Conservation (phyloP, 2,113 vertebrate genomes). For the Labeo catla region DNA sequence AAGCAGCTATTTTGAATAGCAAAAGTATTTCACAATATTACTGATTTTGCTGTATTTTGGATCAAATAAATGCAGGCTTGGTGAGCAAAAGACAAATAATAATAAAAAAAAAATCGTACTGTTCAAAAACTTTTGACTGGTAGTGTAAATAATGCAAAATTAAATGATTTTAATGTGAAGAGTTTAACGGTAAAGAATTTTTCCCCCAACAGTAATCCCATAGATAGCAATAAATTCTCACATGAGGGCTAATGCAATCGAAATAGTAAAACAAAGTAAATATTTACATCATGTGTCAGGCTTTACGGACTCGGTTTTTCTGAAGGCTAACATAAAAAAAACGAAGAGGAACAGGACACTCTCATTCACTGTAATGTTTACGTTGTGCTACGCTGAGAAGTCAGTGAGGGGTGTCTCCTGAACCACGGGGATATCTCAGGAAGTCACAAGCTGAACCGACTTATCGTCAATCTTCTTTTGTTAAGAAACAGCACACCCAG, state of each 20-base stretch:
- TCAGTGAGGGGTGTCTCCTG: slow-evolving; percentile 43
- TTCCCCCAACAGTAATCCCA: background rate
- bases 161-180: background rate
- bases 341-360: slow-evolving; percentile 8
- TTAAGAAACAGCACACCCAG: slow-evolving; percentile 46
- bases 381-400: slow-evolving; percentile 47
- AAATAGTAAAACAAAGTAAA: slow-evolving; percentile 27
- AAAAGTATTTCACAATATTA: too few species aligned
- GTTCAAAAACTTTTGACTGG: background rate
- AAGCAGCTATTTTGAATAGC: too few species aligned
- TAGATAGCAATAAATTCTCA: background rate
- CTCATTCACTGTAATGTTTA: slow-evolving; percentile 45
- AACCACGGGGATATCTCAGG: slow-evolving; percentile 25
- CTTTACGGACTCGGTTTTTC: slow-evolving; percentile 23
- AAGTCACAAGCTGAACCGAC: slow-evolving; percentile 31
- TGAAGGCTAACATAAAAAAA: slow-evolving; percentile 16
- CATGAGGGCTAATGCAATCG: slow-evolving; percentile 3
- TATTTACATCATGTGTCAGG: slow-evolving; percentile 55
- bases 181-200: background rate
- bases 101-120: background rate
- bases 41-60: too few species aligned
- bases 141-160: background rate
- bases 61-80: background rate
- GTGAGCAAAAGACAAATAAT: background rate
- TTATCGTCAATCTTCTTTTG: slow-evolving; percentile 40